These are phyloP conservation scores for Vanessa atalanta DNA, from an alignment of 1,140 invertebrate genomes.

Conservation along the genomic window DNA sequence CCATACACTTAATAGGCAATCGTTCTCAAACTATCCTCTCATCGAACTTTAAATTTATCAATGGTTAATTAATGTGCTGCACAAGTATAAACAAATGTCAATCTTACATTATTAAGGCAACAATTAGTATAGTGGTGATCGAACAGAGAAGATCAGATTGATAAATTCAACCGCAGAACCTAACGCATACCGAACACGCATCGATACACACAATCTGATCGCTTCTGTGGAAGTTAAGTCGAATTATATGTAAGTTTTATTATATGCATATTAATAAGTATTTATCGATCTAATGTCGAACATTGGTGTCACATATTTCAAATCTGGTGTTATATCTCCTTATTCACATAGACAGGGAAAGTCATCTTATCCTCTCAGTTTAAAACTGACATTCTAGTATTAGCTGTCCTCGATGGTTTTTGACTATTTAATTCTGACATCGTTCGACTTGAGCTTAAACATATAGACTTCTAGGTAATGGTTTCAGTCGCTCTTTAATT, in stretches of 20 bases:
- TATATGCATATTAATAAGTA: conserved; percentile 49
- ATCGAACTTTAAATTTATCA: conserved; percentile 35
- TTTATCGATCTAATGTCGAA: conserved; percentile 51
- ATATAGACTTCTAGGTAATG: conserved; percentile 28
- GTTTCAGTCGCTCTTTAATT: conserved; percentile 35
- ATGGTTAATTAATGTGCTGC: conserved; percentile 48
- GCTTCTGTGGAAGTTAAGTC: conserved; percentile 48
- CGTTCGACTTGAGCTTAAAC: conserved; percentile 32
- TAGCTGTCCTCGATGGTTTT: conserved; percentile 8
- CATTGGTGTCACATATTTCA: conserved; percentile 55
- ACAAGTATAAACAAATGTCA: conserved; percentile 60
- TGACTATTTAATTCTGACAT: not conserved
- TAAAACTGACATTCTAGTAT: conserved; percentile 5
- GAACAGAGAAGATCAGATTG: conserved; percentile 59
- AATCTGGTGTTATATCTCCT: conserved; percentile 48
- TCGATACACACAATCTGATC: conserved; percentile 48
- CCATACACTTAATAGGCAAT: conserved; percentile 47
- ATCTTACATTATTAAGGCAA: conserved; percentile 66
- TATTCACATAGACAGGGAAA: conserved; percentile 27
- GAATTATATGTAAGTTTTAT: conserved; percentile 55
- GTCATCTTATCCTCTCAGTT: conserved; percentile 20
- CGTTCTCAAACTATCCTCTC: conserved; percentile 21
- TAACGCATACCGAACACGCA: conserved; percentile 24
- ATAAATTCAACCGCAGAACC: conserved; percentile 22
- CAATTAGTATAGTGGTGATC: conserved; percentile 53